Evolutionary conservation across 2,888 invertebrate genomes (phyloP).

Genomic region (Cantharis lateralis): DNA sequence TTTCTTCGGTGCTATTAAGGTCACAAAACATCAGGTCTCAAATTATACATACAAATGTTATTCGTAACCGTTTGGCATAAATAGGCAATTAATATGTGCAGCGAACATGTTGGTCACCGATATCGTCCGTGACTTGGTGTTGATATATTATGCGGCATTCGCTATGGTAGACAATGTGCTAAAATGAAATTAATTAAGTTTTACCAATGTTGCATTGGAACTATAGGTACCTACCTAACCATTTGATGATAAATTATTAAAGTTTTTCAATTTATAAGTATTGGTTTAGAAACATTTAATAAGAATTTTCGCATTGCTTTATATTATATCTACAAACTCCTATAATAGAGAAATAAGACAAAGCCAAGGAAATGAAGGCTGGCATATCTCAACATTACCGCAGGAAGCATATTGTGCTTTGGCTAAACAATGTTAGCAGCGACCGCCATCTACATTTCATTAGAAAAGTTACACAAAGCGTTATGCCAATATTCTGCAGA

Average conservation of each 20-base stretch:
- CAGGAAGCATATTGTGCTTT: constrained; percentile 50
- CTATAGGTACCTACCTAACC: neutral
- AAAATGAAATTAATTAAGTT: neutral
- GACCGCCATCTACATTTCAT: constrained; percentile 46
- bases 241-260: neutral
- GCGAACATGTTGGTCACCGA: neutral
- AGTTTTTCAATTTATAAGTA: neutral
- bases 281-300: neutral
- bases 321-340: constrained; percentile 22
- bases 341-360: constrained; percentile 44
- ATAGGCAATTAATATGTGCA: neutral
- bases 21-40: neutral
- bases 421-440: constrained; percentile 41
- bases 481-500: constrained; percentile 24
- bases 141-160: neutral
- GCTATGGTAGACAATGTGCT: neutral
- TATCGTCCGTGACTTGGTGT: neutral
- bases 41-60: neutral
- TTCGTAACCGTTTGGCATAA: neutral
- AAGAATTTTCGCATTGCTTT: constrained; percentile 14
- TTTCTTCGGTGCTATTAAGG: neutral
- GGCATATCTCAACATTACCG: constrained; percentile 44
- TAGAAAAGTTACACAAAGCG: constrained; percentile 44
- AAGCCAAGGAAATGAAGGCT: constrained; percentile 52
- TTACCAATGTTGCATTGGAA: neutral